Evolutionary conservation across 2,113 vertebrate genomes (phyloP).

Genomic region (Sprattus sprattus): DNA sequence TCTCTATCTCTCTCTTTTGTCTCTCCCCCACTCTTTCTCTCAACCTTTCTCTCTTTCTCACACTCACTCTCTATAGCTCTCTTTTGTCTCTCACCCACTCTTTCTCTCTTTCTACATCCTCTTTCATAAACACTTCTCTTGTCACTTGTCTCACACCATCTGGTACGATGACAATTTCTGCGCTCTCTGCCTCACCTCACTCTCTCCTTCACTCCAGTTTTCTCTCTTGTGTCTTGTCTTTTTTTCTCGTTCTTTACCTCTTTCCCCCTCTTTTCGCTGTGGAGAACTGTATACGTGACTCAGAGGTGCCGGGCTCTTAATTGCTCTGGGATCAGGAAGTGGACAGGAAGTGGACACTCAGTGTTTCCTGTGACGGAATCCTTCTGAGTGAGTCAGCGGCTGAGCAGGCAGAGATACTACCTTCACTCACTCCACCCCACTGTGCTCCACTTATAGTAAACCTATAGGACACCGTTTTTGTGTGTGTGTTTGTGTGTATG

Average conservation of each 20-base stretch:
- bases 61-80: neutral
- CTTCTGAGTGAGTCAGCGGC: constrained; percentile 41
- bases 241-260: neutral
- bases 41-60: neutral
- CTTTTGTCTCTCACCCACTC: no score
- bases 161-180: no score
- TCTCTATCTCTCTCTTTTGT: neutral
- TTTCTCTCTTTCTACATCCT: neutral
- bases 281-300: constrained; percentile 31
- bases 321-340: constrained; percentile 40
- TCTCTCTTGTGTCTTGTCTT: neutral
- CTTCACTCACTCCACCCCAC: neutral
- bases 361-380: constrained; percentile 41
- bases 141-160: no score
- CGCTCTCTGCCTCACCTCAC: neutral
- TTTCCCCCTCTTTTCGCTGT: neutral
- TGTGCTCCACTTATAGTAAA: neutral
- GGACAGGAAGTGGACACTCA: constrained; percentile 49
- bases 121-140: neutral
- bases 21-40: no score
- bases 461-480: neutral
- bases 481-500: neutral
- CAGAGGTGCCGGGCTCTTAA: constrained; percentile 28
- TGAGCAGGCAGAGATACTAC: neutral
- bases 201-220: neutral